These are phyloP conservation scores for Sphenopsis melanotis DNA, from an alignment of 2,797 vertebrate species.

Conservation along the genomic window DNA sequence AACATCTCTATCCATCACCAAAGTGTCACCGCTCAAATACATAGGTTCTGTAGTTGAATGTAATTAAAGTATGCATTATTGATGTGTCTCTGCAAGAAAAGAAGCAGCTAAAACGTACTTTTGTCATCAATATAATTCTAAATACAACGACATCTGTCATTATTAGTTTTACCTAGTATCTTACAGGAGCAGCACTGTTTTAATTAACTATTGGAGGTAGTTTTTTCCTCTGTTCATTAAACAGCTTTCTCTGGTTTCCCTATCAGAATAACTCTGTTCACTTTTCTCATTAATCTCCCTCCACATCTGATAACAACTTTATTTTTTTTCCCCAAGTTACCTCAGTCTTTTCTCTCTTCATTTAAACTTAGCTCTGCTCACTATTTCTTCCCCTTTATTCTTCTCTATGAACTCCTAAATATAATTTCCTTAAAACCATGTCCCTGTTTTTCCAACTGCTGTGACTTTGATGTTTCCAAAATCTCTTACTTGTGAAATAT, in stretches of 20 bases:
- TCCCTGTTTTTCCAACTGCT: neutral
- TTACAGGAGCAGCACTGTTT: neutral
- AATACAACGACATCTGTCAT: neutral
- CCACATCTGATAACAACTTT: neutral
- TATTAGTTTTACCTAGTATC: neutral
- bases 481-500: neutral
- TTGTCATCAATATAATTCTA: neutral
- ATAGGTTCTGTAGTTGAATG: neutral
- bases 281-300: neutral
- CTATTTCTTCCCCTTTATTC: neutral
- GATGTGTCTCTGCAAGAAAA: constrained; percentile 16
- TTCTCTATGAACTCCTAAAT: neutral
- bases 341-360: neutral
- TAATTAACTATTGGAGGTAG: neutral
- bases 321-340: neutral
- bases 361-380: neutral
- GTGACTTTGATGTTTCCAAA: neutral
- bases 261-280: neutral
- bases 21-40: neutral
- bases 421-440: neutral
- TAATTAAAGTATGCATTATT: constrained; percentile 50
- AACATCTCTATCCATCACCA: neutral
- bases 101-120: neutral
- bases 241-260: neutral
- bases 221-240: neutral